Base-by-base conservation (phyloP, 2,888 invertebrate genomes). In the Lycaena phlaeas region DNA sequence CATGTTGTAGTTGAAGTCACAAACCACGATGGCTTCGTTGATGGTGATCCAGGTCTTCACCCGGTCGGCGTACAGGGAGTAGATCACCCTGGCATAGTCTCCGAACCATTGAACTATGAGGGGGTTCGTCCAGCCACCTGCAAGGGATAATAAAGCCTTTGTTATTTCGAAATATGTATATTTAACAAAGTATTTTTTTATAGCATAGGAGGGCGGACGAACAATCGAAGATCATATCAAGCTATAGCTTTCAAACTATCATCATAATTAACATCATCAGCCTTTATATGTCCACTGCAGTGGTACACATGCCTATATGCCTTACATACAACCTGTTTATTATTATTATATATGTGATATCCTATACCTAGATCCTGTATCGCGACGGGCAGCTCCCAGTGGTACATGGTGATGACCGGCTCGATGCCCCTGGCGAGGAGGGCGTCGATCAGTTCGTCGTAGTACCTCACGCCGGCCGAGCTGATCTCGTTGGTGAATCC, bases 41-140 rank as follows among this genome's bases (percentile, higher is more conserved):
- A 92, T 76, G 0, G 92, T 92, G 1, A 90, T 79, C 91, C 92
- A 92, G 28, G 75, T 66, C 56, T 76, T 86, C 0, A 90, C 87
- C 28, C 88, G 77, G 50, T 87, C 85, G 0, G 86, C 89, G 49
- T 79, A 88, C 46, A 87, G 64, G 5, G 74, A 68, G 53, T 82
- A 86, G 3, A 86, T 61, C 0, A 88, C 50, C 10, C 77, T 68
- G 0, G 89, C 87, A 55, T 86, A 90, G 45, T 88, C 87, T 22
- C 67, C 77, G 53, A 88, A 89, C 59, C 87, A 77, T n/a, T 87
- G 82, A n/a, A 81, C 74, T 3, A 89, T 85, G 40, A 86, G 68
- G 0, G 87, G 85, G 58, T 89, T 90, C 0, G 85, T 68, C 89
- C 89, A 90, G 2, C 89, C 89, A 29, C 89, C 89, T 69, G 41